Conservation (phyloP, 2,888 invertebrate species). For the Atethmia centrago region DNA sequence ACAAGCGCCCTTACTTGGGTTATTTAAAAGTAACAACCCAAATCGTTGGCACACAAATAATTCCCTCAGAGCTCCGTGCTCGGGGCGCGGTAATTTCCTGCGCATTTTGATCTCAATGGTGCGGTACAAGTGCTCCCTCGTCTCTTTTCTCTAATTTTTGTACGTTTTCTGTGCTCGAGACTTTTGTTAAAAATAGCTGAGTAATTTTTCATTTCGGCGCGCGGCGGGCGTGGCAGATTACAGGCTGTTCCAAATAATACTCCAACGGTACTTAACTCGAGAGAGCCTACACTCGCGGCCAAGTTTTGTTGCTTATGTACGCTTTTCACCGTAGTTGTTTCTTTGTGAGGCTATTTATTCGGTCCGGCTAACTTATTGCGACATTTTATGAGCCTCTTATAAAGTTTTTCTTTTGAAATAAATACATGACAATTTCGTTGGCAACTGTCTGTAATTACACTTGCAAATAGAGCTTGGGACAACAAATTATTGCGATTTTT, state of each 20-base stretch:
- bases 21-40: slow-evolving; percentile 88
- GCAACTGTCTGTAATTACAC: slow-evolving; percentile 72
- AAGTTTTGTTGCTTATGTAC: slow-evolving; percentile 83
- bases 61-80: slow-evolving; percentile 81
- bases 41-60: slow-evolving; percentile 88
- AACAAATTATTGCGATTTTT: slow-evolving; percentile 55
- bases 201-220: slow-evolving; percentile 90
- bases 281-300: slow-evolving; percentile 80
- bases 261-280: slow-evolving; percentile 86
- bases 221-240: slow-evolving; percentile 89
- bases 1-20: slow-evolving; percentile 84
- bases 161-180: slow-evolving; percentile 89
- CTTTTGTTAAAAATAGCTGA: slow-evolving; percentile 89
- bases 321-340: slow-evolving; percentile 81
- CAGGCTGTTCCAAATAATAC: slow-evolving; percentile 89
- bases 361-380: slow-evolving; percentile 78
- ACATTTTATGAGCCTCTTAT: slow-evolving; percentile 81
- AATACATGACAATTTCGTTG: slow-evolving; percentile 78
- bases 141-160: slow-evolving; percentile 90
- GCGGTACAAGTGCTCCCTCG: slow-evolving; percentile 89
- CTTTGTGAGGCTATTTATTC: slow-evolving; percentile 80
- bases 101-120: slow-evolving; percentile 90
- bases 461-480: slow-evolving; percentile 69
- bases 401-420: slow-evolving; percentile 81
- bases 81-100: slow-evolving; percentile 88